Evolutionary conservation across 1,140 invertebrate genomes (phyloP).

Genomic region (Maconellicoccus hirsutus): DNA sequence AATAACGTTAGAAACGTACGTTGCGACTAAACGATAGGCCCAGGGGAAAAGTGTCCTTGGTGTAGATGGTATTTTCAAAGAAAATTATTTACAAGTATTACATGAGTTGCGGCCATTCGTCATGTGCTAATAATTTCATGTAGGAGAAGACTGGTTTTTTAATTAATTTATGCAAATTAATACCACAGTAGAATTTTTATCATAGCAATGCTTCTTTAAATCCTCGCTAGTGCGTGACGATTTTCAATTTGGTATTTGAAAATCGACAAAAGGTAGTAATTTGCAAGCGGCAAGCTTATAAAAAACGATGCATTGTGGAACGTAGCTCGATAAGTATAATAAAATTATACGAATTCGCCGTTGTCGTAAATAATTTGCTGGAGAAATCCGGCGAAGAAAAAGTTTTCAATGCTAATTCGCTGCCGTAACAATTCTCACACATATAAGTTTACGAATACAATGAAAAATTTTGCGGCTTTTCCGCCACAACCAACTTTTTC

Average conservation of each 20-base stretch:
- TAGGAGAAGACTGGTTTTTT: background rate
- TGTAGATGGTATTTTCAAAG: background rate
- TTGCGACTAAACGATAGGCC: too few species aligned
- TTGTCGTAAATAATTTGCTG: background rate
- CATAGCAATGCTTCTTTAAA: background rate
- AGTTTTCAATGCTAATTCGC: conserved; percentile 4
- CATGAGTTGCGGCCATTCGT: background rate
- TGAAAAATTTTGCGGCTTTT: background rate
- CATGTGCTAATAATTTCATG: background rate
- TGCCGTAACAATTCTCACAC: background rate
- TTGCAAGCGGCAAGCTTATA: too few species aligned
- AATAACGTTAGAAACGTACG: background rate
- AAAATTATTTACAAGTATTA: background rate
- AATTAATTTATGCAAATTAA: conserved; percentile 6
- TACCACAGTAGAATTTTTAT: background rate
- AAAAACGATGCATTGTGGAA: too few species aligned
- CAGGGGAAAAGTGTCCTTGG: background rate
- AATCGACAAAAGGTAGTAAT: too few species aligned
- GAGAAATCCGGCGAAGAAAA: background rate
- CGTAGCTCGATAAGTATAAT: background rate
- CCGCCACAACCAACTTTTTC: background rate
- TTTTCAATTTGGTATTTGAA: background rate
- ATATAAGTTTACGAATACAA: background rate
- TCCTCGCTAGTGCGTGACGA: background rate
- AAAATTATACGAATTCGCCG: background rate